Evolutionary conservation across 2,113 vertebrate species (phyloP), one percentile per base, ranked within the genome.

Genomic region (Saguinus imperator): DNA sequence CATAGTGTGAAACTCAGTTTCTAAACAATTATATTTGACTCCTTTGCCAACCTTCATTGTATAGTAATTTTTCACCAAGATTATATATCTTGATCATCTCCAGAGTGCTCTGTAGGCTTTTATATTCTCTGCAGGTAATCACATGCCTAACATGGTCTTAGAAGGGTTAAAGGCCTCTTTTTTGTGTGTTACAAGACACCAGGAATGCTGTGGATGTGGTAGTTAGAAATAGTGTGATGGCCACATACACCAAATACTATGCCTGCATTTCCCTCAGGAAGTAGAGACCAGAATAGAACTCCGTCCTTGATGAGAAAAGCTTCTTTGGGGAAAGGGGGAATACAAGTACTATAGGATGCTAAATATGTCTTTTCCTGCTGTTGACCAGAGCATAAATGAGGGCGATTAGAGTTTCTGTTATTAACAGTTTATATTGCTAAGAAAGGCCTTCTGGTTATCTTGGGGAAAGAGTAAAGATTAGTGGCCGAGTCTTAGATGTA

Each of bases 291-390:
- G 94, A 95, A 95, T 87, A 97, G 96, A 95, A 80, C 43, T 61
- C 20, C 35, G 95, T 94, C 84, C 90, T 97, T 94, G 83, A 94
- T 87, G 84, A 95, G 83, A 94, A 96, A 95, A 96, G 75, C 66
- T 87, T 96, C 70, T 89, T 88, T 88, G 66, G 76, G 66, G 57
- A 23, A 94, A 93, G 20, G 64, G 50, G 43, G 40, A 82, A 45
- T 87, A 77, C 40, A 90, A 45, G 88, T 87, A 66, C 48, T 72
- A 61, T 43, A 70, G 57, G 37, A n/a, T 94, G 79, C 83, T 94
- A 80, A 93, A 87, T 93, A 35, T 95, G 52, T 92, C 72, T 45
- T 80, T 95, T 96, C 91, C 91, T 95, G 81, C 94, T 29, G 0
- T 52, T 94, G 92, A 18, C 13, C 58, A 89, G 66, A 91, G 16